Base-by-base conservation (phyloP, 1,140 invertebrate species). In the Brachionus sp. region DNA sequence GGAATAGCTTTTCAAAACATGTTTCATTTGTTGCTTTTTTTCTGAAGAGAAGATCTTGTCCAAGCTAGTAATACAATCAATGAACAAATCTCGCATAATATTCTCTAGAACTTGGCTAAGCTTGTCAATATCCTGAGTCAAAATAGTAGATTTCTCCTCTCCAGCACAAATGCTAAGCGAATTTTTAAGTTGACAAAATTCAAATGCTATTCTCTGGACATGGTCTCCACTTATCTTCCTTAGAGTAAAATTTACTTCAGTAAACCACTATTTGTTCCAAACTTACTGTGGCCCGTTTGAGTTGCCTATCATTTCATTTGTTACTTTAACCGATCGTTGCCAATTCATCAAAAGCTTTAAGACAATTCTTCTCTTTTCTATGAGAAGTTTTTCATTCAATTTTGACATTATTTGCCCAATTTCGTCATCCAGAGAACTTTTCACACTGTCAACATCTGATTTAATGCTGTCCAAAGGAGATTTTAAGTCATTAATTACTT, bases 401-500 rank as follows among this genome's bases (percentile, higher is more conserved):
- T 82, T 66, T 3, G 35, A 62, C 57, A 44, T 82, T 35, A 66
- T 70, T 0, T 42, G 66, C 10, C 25, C 33, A 3, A 66, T 82
- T 68, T 82, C 80, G n/a, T 25, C 12, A 12, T 44, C n/a, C 6
- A 82, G 7, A 29, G 57, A 82, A 70, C 12, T 35, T 23, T 35
- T 66, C 5, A 82, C 57, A 44, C 44, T 83, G 88, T 92, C 86
- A 53, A 95, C 91, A 92, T 95, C 93, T 86, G 93, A 92, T 86
- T 92, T 92, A 13, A 95, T 90, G 85, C 94, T 92, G 39, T 92
- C 92, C 42, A 96, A 88, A 23, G 95, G 94, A 62, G 90, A 88
- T 88, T 93, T 92, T 77, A 96, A 91, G 85, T 92, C 93, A 82
- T 92, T 91, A 82, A 97, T 95, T 5, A 92, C 92, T 87, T 94